phyloP scores from a whole-genome alignment of 2,113 vertebrate genomes.

The Mohoua ochrocephala region DNA sequence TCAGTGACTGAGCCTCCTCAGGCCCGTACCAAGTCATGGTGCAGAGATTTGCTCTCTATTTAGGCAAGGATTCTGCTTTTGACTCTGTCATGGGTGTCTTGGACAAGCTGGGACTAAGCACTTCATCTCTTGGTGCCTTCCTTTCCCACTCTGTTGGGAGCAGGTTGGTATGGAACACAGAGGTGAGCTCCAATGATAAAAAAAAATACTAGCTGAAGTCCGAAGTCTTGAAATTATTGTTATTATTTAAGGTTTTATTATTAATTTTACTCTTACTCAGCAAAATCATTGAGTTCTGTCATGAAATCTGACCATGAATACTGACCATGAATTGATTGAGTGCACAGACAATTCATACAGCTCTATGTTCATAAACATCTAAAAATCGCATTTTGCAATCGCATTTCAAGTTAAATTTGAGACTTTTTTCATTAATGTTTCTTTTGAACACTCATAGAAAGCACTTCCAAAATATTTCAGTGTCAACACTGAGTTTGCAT shows the following conservation, averaged over 20 bases:
- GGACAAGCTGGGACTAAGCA: not conserved
- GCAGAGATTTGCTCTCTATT: not conserved
- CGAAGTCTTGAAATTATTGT: not conserved
- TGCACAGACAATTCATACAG: not conserved
- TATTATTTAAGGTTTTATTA: not conserved
- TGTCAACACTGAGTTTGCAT: not conserved
- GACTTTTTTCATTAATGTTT: not conserved
- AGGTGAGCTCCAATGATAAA: not conserved
- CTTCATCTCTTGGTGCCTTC: not conserved
- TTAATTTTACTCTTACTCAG: not conserved
- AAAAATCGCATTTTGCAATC: not conserved
- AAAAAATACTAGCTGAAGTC: not conserved
- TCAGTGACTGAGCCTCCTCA: not conserved
- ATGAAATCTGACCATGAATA: not conserved
- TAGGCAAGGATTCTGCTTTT: not conserved
- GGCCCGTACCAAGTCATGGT: fast-evolving
- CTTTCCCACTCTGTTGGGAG: not conserved
- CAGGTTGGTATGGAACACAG: not conserved
- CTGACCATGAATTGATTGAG: not conserved
- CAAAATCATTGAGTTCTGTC: not conserved
- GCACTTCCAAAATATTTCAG: not conserved
- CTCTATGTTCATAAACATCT: not conserved
- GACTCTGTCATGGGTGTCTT: not conserved
- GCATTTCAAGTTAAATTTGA: not conserved
- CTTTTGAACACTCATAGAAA: not conserved